These are phyloP conservation scores for Anseranas semipalmata DNA, from an alignment of 2,113 vertebrate genomes.

Conservation along the genomic window DNA sequence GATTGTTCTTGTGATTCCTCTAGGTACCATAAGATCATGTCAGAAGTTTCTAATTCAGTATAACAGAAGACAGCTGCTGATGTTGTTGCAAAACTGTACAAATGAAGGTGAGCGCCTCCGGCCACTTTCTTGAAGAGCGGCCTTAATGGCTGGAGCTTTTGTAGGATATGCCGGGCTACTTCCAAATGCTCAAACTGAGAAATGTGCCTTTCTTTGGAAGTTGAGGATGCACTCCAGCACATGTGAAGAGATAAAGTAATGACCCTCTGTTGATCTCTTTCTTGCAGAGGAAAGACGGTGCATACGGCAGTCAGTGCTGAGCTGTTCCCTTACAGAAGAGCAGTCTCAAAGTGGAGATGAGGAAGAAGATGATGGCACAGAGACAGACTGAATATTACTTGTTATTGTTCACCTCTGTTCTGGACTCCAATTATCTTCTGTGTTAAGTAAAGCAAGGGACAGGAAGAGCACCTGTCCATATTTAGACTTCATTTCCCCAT, in stretches of 20 bases:
- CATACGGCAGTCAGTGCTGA: slow-evolving; percentile 81
- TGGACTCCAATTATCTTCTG: neutral
- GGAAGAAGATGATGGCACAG: slow-evolving; percentile 53
- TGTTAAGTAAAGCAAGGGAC: neutral
- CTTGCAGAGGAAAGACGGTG: slow-evolving; percentile 82
- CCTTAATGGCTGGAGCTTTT: rapidly evolving
- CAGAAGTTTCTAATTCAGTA: slow-evolving; percentile 94
- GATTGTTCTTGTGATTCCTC: neutral
- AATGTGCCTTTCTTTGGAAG: neutral
- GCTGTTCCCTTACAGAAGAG: slow-evolving; percentile 76
- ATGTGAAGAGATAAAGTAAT: neutral
- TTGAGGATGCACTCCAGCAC: neutral
- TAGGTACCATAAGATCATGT: slow-evolving; percentile 94
- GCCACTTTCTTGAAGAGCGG: rapidly evolving
- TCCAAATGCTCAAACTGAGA: neutral
- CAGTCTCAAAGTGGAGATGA: slow-evolving; percentile 43
- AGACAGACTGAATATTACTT: slow-evolving; percentile 54
- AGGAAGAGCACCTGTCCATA: neutral
- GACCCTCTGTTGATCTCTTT: neutral
- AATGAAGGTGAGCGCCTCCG: slow-evolving; percentile 79
- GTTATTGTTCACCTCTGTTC: neutral
- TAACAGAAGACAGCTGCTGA: slow-evolving; percentile 86
- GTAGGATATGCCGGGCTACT: neutral
- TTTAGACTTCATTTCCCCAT: neutral
- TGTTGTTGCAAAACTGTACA: slow-evolving; percentile 84